phyloP scores from a whole-genome alignment of 2,113 vertebrate species.

The Emydura subglobosa region DNA sequence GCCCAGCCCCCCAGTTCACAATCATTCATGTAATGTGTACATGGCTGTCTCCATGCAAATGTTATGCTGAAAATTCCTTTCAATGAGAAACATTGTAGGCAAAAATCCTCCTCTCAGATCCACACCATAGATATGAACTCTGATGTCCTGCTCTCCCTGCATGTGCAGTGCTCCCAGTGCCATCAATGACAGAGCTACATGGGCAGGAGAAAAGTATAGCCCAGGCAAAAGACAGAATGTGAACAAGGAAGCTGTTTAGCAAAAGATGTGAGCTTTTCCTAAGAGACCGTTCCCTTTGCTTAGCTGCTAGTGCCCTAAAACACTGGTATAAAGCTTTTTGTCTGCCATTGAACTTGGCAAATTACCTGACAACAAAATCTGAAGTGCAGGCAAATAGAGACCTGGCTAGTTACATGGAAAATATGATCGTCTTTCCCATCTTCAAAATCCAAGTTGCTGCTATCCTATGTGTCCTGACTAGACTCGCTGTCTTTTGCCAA shows the following conservation, averaged over 20 bases:
- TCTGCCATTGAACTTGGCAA: fast-evolving
- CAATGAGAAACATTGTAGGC: not conserved
- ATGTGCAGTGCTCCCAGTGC: not conserved
- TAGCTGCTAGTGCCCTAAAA: not conserved
- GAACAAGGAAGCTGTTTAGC: fast-evolving
- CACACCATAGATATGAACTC: fast-evolving
- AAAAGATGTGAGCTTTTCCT: fast-evolving
- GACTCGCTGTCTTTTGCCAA: no score
- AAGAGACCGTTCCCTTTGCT: fast-evolving
- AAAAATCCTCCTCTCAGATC: not conserved
- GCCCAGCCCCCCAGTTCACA: fast-evolving
- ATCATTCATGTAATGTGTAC: fast-evolving
- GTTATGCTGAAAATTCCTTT: no score
- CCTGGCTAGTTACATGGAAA: not conserved
- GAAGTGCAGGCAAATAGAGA: not conserved
- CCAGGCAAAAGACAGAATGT: not conserved
- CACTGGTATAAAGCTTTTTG: fast-evolving
- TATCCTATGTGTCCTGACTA: not conserved
- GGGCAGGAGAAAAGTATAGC: not conserved
- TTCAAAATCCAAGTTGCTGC: not conserved
- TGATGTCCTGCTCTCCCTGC: no score
- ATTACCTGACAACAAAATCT: not conserved
- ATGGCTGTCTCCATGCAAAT: fast-evolving
- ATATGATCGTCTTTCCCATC: not conserved
- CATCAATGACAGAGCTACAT: not conserved